These are phyloP conservation scores for Dendrolimus houi DNA, from an alignment of 2,888 invertebrate species.

Conservation along the genomic window DNA sequence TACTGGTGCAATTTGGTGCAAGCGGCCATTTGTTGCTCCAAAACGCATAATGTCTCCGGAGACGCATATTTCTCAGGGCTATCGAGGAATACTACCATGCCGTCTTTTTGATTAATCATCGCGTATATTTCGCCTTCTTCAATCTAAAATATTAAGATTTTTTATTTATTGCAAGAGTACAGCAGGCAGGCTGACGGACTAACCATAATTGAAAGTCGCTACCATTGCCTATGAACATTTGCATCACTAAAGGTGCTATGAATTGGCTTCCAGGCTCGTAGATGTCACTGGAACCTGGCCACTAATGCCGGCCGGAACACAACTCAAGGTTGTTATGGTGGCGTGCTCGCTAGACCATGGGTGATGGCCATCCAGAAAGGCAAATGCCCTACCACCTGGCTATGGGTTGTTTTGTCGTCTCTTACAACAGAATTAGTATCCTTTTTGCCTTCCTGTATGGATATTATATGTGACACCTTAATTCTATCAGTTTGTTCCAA, in stretches of 20 bases:
- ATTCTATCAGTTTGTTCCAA: too few relatives aligned
- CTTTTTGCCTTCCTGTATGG: too few relatives aligned
- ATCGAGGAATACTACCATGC: constrained; percentile 97
- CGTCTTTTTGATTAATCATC: constrained; percentile 97
- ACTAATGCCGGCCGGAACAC: too few relatives aligned
- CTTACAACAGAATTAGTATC: too few relatives aligned
- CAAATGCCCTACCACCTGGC: too few relatives aligned
- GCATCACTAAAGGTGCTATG: background rate
- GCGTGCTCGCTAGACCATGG: too few relatives aligned
- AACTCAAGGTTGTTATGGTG: too few relatives aligned
- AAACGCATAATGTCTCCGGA: constrained; percentile 88
- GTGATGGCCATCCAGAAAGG: too few relatives aligned
- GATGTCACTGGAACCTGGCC: background rate
- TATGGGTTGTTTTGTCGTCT: too few relatives aligned
- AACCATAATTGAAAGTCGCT: background rate
- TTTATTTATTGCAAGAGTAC: background rate
- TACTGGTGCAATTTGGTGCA: constrained; percentile 93
- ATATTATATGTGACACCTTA: too few relatives aligned
- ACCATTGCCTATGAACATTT: background rate
- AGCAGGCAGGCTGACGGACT: background rate
- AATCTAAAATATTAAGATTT: constrained; percentile 77
- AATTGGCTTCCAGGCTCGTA: background rate
- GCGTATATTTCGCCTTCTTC: constrained; percentile 98
- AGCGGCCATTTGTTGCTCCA: constrained; percentile 90
- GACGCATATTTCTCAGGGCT: constrained; percentile 97